Base-by-base conservation (phyloP, 1,140 invertebrate species). In the Sminthurinus signatus region DNA sequence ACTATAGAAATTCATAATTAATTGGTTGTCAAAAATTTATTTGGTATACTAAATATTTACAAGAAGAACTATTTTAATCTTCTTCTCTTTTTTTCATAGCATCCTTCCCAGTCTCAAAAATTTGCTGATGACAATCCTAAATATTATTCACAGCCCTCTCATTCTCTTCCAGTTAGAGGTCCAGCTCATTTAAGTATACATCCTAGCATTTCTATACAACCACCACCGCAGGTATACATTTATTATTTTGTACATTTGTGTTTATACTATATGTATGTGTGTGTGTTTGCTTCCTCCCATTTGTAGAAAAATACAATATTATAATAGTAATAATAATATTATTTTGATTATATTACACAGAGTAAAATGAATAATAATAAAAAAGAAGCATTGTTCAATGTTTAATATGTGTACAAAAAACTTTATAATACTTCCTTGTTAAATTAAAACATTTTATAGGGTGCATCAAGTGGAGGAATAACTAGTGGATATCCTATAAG, bases 401-500 rank as follows among this genome's bases (percentile, higher is more conserved):
- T n/a, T n/a, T n/a, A n/a, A n/a, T n/a, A n/a, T n/a, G n/a, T n/a
- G n/a, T n/a, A n/a, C n/a, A n/a, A n/a, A n/a, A n/a, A n/a, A n/a
- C n/a, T n/a, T n/a, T n/a, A n/a, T n/a, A n/a, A n/a, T n/a, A 19
- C n/a, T 56, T 14, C 15, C 23, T 32, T 19, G 1, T 31, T 2
- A n/a, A 31, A 19, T 23, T n/a, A 2, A 56, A 2, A 5, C 15
- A 5, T 32, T 56, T n/a, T 58, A 27, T 28, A 67, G 55, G 52
- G 48, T 32, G 54, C 44, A 0, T 39, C 50, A 15, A 61, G 61
- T 27, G 69, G 69, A 27, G 59, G 69, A 23, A 71, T 71, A 17
- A 71, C 69, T n/a, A 68, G 65, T 2, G 69, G 69, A 1, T 71
- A 65, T 59, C 69, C 69, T 14, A 71, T 71, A 23, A 25, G 69